Conservation (phyloP, 1,140 invertebrate species). For the Saccostrea cuccullata region DNA sequence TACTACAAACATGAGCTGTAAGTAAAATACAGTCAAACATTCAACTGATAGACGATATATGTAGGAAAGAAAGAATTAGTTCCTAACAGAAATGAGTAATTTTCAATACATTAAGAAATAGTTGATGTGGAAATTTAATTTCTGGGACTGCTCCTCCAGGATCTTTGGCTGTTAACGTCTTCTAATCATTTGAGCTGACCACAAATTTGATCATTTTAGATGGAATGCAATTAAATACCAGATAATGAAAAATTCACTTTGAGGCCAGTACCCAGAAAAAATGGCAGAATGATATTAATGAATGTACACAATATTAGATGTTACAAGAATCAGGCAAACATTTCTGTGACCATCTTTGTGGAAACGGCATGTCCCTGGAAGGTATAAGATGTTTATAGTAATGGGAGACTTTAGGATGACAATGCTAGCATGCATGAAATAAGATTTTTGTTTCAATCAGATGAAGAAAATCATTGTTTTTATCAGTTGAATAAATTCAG, state of each 20-base stretch:
- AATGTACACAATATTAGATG: conserved; percentile 3
- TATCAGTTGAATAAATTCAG: conserved; percentile 28
- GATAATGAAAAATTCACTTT: conserved; percentile 38
- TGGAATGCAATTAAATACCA: conserved; percentile 31
- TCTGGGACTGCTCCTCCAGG: conserved; percentile 33
- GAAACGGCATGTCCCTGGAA: conserved; percentile 19
- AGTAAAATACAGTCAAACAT: conserved; percentile 3
- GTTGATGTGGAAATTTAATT: conserved; percentile 51
- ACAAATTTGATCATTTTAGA: conserved; percentile 41
- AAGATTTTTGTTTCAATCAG: conserved; percentile 36
- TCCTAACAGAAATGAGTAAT: conserved; percentile 5
- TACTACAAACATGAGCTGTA: background rate
- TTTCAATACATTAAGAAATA: conserved; percentile 35
- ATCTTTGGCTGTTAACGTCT: conserved; percentile 32
- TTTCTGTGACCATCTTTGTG: conserved; percentile 16
- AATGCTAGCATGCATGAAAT: conserved; percentile 32
- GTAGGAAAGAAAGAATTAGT: background rate
- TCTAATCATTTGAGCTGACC: conserved; percentile 34
- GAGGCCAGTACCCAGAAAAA: background rate
- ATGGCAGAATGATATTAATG: conserved; percentile 10
- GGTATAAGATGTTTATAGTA: background rate
- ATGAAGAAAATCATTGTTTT: conserved; percentile 32
- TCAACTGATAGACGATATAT: background rate
- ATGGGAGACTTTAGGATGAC: background rate
- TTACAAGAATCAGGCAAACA: background rate